Evolutionary conservation across 2,797 vertebrate species (phyloP).

Genomic region (Echeneis naucrates): DNA sequence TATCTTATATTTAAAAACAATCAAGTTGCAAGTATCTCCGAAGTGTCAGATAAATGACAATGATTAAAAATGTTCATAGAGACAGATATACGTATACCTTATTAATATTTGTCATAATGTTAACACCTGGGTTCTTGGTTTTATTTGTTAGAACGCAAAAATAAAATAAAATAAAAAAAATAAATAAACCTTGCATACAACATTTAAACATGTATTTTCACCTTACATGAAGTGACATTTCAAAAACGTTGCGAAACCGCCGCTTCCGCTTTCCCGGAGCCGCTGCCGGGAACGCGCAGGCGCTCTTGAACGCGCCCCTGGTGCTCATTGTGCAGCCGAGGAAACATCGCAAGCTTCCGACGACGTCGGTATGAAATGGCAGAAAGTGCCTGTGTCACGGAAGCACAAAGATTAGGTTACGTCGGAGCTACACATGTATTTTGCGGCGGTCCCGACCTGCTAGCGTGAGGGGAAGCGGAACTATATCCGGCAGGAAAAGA

Average conservation of each 20-base stretch:
- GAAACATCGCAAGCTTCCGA: constrained; percentile 75
- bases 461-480: constrained; percentile 68
- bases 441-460: constrained; percentile 67
- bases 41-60: not conserved
- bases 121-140: no score
- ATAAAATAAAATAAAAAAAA: no score
- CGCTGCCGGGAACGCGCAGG: constrained; percentile 57
- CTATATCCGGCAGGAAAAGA: constrained; percentile 29
- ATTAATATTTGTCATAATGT: no score
- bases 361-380: constrained; percentile 82
- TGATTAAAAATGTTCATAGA: not conserved
- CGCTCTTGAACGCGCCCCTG: constrained; percentile 70
- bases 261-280: constrained; percentile 52
- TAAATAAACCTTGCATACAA: no score
- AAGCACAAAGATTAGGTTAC: constrained; percentile 75
- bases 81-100: no score
- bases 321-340: constrained; percentile 76
- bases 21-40: not conserved
- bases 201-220: no score
- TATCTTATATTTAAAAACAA: not conserved
- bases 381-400: constrained; percentile 81
- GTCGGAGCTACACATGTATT: constrained; percentile 68
- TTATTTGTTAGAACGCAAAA: no score
- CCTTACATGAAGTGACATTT: constrained; percentile 7
- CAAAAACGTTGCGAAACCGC: constrained; percentile 65